phyloP scores from a whole-genome alignment of 2,888 invertebrate genomes.

The Eristalis intricaria region DNA sequence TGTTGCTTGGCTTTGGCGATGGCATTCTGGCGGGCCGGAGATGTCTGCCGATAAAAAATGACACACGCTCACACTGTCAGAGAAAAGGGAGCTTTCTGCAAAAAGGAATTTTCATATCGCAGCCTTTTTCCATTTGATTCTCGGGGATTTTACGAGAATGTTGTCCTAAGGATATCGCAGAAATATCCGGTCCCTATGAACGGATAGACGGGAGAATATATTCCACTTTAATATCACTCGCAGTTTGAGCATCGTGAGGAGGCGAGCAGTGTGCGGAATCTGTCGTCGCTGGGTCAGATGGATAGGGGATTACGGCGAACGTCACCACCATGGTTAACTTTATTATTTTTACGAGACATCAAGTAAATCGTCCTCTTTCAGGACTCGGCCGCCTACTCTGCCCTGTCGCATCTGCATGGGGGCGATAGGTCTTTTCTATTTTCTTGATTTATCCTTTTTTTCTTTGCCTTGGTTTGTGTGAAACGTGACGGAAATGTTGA shows the following conservation, averaged over 20 bases:
- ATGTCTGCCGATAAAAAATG: background rate
- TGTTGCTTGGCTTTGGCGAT: constrained; percentile 9
- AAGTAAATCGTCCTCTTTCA: constrained; percentile 64
- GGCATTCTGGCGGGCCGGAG: constrained; percentile 17
- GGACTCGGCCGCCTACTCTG: background rate
- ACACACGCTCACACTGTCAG: constrained; percentile 1
- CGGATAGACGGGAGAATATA: constrained; percentile 4
- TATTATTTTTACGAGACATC: constrained; percentile 69
- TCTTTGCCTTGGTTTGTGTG: background rate
- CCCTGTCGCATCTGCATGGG: constrained; percentile 35
- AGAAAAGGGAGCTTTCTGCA: background rate
- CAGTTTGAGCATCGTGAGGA: constrained; percentile 17
- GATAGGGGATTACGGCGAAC: constrained; percentile 50
- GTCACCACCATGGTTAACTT: constrained; percentile 63
- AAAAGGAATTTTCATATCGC: constrained; percentile 58
- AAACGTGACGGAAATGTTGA: constrained; percentile 64
- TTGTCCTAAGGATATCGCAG: constrained; percentile 31
- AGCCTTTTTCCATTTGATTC: constrained; percentile 47
- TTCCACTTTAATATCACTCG: constrained; percentile 57
- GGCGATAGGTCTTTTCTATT: constrained; percentile 7
- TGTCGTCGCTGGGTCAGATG: constrained; percentile 54
- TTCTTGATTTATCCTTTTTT: constrained; percentile 3
- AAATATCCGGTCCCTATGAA: constrained; percentile 22
- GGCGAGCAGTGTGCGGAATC: constrained; percentile 25
- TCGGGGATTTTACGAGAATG: background rate